Evolutionary conservation across 2,797 vertebrate genomes (phyloP).

Genomic region (Selene dorsalis): DNA sequence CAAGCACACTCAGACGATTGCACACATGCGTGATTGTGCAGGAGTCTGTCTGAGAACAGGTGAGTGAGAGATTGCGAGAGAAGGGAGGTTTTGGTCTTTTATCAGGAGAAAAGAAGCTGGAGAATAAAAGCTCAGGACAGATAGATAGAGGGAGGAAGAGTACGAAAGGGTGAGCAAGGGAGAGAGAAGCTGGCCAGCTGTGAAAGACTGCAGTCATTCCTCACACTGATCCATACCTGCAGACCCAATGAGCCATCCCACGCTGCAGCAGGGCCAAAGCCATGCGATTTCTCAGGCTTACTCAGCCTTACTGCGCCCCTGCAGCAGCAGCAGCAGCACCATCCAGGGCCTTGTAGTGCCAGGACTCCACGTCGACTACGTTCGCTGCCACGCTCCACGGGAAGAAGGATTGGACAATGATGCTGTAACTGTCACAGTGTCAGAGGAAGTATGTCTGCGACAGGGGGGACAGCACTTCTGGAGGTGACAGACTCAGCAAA

Average conservation of each 20-base stretch:
- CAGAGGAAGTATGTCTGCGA: slow-evolving; percentile 61
- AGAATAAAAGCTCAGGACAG: slow-evolving; percentile 24
- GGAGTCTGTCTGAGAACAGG: slow-evolving; percentile 28
- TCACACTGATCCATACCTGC: slow-evolving; percentile 79
- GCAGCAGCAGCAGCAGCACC: slow-evolving; percentile 47
- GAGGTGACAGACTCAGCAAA: slow-evolving; percentile 49
- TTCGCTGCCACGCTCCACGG: slow-evolving; percentile 58
- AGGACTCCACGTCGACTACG: slow-evolving; percentile 65
- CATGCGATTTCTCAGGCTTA: slow-evolving; percentile 75
- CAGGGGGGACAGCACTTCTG: slow-evolving; percentile 21
- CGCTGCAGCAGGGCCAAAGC: slow-evolving; percentile 70
- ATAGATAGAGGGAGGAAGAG: slow-evolving; percentile 26
- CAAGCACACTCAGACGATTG: neutral
- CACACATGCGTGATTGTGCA: slow-evolving; percentile 5
- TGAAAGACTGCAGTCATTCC: slow-evolving; percentile 80
- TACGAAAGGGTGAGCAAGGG: slow-evolving; percentile 51
- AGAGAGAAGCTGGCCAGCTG: slow-evolving; percentile 53
- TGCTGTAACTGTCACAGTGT: slow-evolving; percentile 66
- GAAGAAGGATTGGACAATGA: slow-evolving; percentile 70
- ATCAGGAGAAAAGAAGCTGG: slow-evolving; percentile 29
- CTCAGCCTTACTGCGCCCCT: slow-evolving; percentile 69
- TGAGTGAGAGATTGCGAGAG: slow-evolving; percentile 12
- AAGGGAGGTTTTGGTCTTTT: slow-evolving; percentile 39
- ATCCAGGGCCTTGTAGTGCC: slow-evolving; percentile 60
- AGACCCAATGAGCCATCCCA: slow-evolving; percentile 78